Base-by-base conservation (phyloP, 2,797 vertebrate species). In the Acanthiza pusilla region DNA sequence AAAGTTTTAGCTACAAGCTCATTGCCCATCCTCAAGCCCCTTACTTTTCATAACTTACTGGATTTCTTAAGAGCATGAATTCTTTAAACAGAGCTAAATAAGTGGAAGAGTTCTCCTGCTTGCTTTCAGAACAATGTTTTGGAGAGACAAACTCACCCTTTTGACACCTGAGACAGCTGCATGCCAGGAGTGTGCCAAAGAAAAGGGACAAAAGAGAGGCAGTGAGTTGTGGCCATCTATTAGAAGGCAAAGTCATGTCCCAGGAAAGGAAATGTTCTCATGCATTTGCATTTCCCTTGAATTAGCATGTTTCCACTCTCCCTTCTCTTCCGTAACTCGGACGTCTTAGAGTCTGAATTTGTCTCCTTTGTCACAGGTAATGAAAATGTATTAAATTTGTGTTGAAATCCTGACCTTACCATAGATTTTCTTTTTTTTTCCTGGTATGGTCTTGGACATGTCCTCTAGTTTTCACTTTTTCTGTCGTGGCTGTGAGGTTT, bases 401-500 rank as follows among this genome's bases (percentile, higher is more conserved):
- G 8, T 53, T 55, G 54, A 84, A 65, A 68, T 75, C 25, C 11
- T 63, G 40, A 57, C 13, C 14, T 71, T 50, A 30, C 17, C 7
- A 36, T 7, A 17, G 9, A 60, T 47, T 40, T 53, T 48, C 45
- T 26, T 48, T 63, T 40, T 53, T 48, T 48, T 26, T 48, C 17
- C 5, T 29, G 4, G 42, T 71, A 32, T 7, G 17, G 43, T 29
- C 27, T 18, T 34, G 17, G 18, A 5, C 12, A 63, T 26, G 9
- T 85, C 47, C 26, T 7, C 5, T 57, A 26, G 32, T 75, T 78
- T 85, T 91, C 48, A 61, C 2, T 42, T 72, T 48, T 62, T 51
- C 16, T 61, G 0, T 20, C 17, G 18, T 2, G 9, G 19, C 47
- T 0, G 0, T 21, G 62, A 73, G 9, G 2, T 58, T 89, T 60